These are phyloP conservation scores for Chelonus formosanus DNA, from an alignment of 2,888 invertebrate species.

Conservation along the genomic window DNA sequence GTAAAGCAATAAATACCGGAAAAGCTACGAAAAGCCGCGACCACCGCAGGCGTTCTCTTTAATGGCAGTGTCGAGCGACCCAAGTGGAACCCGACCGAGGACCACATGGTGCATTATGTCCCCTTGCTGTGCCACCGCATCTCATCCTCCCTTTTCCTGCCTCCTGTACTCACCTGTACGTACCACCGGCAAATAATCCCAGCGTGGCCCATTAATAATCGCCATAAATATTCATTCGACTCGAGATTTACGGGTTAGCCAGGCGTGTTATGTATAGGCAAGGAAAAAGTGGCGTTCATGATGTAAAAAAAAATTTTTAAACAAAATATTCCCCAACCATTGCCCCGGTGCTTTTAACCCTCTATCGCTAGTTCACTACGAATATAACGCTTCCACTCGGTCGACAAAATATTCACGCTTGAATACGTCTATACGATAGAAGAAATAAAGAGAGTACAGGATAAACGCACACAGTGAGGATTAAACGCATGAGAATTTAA, in stretches of 20 bases:
- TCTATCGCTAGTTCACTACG: constrained; percentile 10
- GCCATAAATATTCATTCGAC: constrained; percentile 54
- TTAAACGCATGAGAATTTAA: constrained; percentile 26
- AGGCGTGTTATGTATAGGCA: constrained; percentile 6
- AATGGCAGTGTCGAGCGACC: constrained; percentile 40
- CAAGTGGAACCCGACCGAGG: constrained; percentile 34
- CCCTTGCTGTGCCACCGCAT: constrained; percentile 31
- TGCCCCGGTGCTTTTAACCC: constrained; percentile 1
- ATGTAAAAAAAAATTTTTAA: background rate
- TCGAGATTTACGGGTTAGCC: constrained; percentile 49
- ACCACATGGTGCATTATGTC: constrained; percentile 51
- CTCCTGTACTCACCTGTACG: constrained; percentile 22
- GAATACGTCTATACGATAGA: background rate
- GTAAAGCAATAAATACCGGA: constrained; percentile 42
- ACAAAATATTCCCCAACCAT: background rate
- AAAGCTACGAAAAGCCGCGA: constrained; percentile 49
- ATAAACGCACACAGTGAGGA: constrained; percentile 18
- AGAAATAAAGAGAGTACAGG: constrained; percentile 5
- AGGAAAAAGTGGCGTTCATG: constrained; percentile 9
- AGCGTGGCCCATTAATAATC: constrained; percentile 53
- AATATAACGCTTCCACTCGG: constrained; percentile 7
- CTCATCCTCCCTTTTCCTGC: constrained; percentile 27
- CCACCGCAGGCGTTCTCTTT: constrained; percentile 45
- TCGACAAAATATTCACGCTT: constrained; percentile 10
- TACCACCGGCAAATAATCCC: constrained; percentile 48